Evolutionary conservation across 2,888 invertebrate species (phyloP), one percentile per base, ranked within the genome.

Genomic region (Tridacna gigas): DNA sequence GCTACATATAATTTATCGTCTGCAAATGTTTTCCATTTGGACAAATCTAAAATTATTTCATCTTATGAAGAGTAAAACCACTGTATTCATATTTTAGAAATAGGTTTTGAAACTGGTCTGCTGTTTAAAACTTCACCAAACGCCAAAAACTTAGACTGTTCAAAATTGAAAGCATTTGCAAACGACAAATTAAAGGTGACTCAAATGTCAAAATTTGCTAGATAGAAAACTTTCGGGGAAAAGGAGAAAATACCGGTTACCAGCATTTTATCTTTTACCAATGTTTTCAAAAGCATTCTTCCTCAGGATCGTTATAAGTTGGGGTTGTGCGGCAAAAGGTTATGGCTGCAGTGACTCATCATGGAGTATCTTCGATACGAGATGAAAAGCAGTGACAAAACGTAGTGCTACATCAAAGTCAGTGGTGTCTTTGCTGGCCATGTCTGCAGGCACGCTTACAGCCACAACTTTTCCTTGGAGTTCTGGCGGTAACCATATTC

Each of bases 391-490:
- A 37, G 37, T 7, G 37, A 37, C 7, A 37, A 37, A 37, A 7
- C 2, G 37, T 37, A 37, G 7, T 37, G 2, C 7, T 37, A 37
- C 7, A 2, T 37, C 37, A 37, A 37, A 37, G 37, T 78, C 60
- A 83, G 56, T 84, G 81, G 18, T 69, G 48, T 15, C 65, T 75
- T 12, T 75, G n/a, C 15, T 22, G n/a, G 0, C 76, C 80, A 25
- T 86, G 86, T 67, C 26, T 69, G 56, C 83, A 86, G 15, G 12
- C 28, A 18, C 86, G 74, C 20, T 48, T 66, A 51, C 86, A 86
- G 0, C 86, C 86, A 74, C 86, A 86, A 28, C 84, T 82, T 66
- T 86, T 84, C 37, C 84, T 69, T 12, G 80, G 80, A 9, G 84
- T 84, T 51, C 67, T 74, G 12, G 76, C 63, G 7, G 79, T 65